Base-by-base conservation (phyloP, 1,140 invertebrate genomes). In the Acyrthosiphon pisum region DNA sequence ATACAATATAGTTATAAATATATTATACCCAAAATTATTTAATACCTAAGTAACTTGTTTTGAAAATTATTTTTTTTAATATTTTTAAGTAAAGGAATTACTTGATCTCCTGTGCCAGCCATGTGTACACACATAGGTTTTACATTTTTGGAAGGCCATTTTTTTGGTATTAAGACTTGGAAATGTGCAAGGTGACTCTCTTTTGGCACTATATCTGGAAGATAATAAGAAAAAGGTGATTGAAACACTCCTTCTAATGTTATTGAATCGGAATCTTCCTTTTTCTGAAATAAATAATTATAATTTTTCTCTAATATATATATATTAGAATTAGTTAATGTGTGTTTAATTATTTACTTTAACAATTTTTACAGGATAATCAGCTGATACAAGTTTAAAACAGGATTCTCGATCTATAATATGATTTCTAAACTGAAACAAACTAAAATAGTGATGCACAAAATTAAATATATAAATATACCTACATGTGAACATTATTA, bases 41-140 rank as follows among this genome's bases (percentile, higher is more conserved):
- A 46, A n/a, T 14, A 81, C 1, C 7, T 35, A 7, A 46, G 26
- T 83, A 83, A 83, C 35, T 8, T 37, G 35, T 41, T 83, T n/a
- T 68, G 11, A 1, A 68, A n/a, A 53, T 30, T 68, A 14, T 68
- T 68, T 30, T 23, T 60, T 76, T n/a, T 18, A 76, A 76, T 84
- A 26, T 26, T 44, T 6, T 44, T 44, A 44, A 84, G 76, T 86
- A 93, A 76, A 93, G 41, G 95, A 97, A 18, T 96, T 96, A 99
- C 98, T 96, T 99, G 99, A 96, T 99, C 99, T 88, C 99, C 99
- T 93, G 99, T 99, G 83, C 99, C 99, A 93, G 99, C 99, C 93
- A 99, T 96, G 95, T 99, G 99, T 94, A 99, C 96, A 95, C 98
- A 98, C 50, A 99, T 96, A 37, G 99, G 98, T 95, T 97, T 98